These are phyloP conservation scores for Hypolimnas misippus DNA, from an alignment of 2,888 invertebrate genomes.

Conservation along the genomic window DNA sequence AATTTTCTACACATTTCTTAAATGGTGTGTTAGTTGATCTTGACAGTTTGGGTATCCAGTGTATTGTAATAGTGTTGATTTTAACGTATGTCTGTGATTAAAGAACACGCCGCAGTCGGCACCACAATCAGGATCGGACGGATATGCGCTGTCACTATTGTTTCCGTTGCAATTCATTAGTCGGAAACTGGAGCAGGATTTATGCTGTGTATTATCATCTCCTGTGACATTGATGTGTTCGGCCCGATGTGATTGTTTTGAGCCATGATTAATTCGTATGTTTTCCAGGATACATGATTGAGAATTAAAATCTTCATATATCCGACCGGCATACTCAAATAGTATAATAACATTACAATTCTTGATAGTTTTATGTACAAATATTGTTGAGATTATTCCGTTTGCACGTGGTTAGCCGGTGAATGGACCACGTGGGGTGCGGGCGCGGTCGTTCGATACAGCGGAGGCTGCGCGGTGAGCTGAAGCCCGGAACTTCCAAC, in stretches of 20 bases:
- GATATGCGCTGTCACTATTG: conserved; percentile 42
- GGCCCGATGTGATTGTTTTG: conserved; percentile 1
- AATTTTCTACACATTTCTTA: neutral
- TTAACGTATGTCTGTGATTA: conserved; percentile 5
- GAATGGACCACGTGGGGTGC: conserved; percentile 56
- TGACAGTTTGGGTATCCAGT: neutral
- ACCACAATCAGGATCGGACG: conserved; percentile 31
- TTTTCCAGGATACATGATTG: neutral
- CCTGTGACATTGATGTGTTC: conserved; percentile 31
- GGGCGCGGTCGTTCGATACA: conserved; percentile 59
- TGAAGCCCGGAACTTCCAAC: conserved; percentile 51
- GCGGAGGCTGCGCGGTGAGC: conserved; percentile 60
- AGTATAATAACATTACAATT: neutral
- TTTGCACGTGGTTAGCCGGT: conserved; percentile 53
- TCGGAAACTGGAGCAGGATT: conserved; percentile 38
- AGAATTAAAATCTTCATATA: too few relatives aligned
- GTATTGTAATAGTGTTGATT: neutral
- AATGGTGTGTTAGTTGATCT: neutral
- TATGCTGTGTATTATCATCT: conserved; percentile 36
- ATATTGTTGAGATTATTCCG: conserved; percentile 21
- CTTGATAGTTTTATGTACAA: neutral
- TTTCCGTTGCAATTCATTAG: conserved; percentile 45
- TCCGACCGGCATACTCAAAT: too few relatives aligned
- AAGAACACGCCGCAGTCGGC: conserved; percentile 7
- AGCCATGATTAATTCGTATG: neutral